A percentile compares a stretch with the other conserved stretches of the same genome.
phyloP scores from a whole-genome alignment of 2,888 invertebrate species.

The Mimachlamys varia region DNA sequence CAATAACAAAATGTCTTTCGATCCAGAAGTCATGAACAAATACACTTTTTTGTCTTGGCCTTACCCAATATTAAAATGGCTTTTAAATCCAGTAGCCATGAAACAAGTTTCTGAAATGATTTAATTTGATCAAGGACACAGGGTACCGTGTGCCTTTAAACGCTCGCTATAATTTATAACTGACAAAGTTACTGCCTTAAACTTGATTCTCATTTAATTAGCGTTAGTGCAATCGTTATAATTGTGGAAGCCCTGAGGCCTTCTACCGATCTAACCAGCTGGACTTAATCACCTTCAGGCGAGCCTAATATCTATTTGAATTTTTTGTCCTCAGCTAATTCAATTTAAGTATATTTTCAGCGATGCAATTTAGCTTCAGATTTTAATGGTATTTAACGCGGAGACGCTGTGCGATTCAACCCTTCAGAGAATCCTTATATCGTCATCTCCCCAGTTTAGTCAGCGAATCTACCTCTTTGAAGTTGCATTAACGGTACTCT shows the following conservation, averaged over 20 bases:
- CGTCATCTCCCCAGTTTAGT: not conserved
- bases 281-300: not conserved
- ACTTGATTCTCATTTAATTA: conserved; percentile 21
- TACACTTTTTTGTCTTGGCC: not conserved
- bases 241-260: not conserved
- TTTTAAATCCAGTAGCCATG: not conserved
- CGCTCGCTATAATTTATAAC: not conserved
- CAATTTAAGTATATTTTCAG: conserved; percentile 22
- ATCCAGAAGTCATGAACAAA: not conserved
- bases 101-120: not conserved
- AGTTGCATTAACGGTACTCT: not conserved
- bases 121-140: not conserved
- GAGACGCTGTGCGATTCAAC: not conserved
- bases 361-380: conserved; percentile 7
- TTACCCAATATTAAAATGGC: conserved; percentile 12
- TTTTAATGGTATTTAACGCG: not conserved
- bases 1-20: no score
- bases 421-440: not conserved
- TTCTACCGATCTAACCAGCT: not conserved
- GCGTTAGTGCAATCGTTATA: conserved; percentile 14
- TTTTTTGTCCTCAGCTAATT: not conserved
- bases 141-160: not conserved
- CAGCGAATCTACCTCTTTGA: not conserved
- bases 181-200: not conserved
- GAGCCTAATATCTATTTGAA: not conserved